A percentile compares a stretch with the other conserved stretches of the same genome.
Conservation (phyloP, 2,797 vertebrate species). For the Galaxias olidus region DNA sequence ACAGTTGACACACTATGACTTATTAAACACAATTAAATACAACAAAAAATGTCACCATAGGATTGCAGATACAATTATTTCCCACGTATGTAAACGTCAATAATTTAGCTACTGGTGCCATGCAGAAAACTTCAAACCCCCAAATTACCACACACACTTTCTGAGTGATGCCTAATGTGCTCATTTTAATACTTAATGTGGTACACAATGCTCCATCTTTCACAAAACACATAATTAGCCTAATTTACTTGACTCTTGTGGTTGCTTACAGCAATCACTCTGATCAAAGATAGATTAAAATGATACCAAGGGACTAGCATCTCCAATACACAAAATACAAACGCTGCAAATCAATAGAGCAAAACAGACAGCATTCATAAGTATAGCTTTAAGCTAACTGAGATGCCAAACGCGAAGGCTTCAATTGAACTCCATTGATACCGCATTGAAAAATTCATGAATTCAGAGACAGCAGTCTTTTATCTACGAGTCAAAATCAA, state of each 20-base stretch:
- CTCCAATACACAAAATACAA: constrained; percentile 73
- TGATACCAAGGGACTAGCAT: constrained; percentile 73
- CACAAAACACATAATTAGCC: constrained; percentile 61
- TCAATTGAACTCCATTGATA: constrained; percentile 71
- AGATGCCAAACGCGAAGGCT: constrained; percentile 77
- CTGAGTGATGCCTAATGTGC: constrained; percentile 49
- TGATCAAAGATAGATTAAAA: constrained; percentile 77
- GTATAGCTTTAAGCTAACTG: constrained; percentile 82
- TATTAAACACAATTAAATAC: constrained; percentile 35
- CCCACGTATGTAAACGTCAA: too few species aligned
- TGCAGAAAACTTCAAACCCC: constrained; percentile 13
- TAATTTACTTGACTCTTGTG: constrained; percentile 69
- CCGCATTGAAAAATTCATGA: constrained; percentile 82
- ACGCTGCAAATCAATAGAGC: constrained; percentile 79
- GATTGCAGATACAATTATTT: too few species aligned
- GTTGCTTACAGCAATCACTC: constrained; percentile 68
- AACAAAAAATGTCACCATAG: background rate
- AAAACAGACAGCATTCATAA: constrained; percentile 80
- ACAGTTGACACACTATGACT: constrained; percentile 23
- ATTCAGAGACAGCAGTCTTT: constrained; percentile 74
- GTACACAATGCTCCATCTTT: constrained; percentile 50
- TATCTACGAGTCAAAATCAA: constrained; percentile 78
- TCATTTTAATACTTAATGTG: constrained; percentile 59
- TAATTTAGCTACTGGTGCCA: too few species aligned
- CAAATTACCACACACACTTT: constrained; percentile 44